These are phyloP conservation scores for Myotis daubentonii DNA, from an alignment of 2,797 vertebrate genomes.

Conservation along the genomic window DNA sequence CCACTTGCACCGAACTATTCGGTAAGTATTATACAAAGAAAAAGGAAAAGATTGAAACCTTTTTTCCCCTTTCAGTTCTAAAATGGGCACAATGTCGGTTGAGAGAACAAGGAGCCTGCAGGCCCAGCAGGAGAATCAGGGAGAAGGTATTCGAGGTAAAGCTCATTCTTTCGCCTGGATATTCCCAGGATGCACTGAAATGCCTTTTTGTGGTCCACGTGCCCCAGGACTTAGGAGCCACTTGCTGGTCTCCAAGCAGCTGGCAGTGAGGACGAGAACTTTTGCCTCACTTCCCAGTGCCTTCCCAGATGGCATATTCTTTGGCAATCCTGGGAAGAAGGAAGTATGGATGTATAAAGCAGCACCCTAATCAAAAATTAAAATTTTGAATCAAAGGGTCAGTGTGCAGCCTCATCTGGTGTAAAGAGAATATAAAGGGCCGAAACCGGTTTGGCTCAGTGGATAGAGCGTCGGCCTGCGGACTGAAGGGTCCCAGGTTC, in stretches of 20 bases:
- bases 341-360: background rate
- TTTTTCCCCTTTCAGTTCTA: conserved; percentile 34
- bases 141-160: conserved; percentile 32
- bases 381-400: background rate
- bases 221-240: background rate
- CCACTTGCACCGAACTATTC: background rate
- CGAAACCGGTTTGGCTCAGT: too few species aligned
- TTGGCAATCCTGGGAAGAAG: background rate
- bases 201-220: background rate
- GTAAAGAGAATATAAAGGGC: background rate
- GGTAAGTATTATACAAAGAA: background rate
- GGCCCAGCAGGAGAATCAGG: background rate
- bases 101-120: background rate
- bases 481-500: too few species aligned
- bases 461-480: too few species aligned
- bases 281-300: background rate
- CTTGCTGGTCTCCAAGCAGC: background rate
- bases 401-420: background rate
- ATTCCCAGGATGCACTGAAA: background rate
- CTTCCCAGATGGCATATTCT: background rate
- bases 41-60: conserved; percentile 28
- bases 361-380: background rate
- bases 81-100: background rate
- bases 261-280: background rate
- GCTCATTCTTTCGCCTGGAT: background rate